phyloP scores from a whole-genome alignment of 2,113 vertebrate species.

The Plecotus auritus region DNA sequence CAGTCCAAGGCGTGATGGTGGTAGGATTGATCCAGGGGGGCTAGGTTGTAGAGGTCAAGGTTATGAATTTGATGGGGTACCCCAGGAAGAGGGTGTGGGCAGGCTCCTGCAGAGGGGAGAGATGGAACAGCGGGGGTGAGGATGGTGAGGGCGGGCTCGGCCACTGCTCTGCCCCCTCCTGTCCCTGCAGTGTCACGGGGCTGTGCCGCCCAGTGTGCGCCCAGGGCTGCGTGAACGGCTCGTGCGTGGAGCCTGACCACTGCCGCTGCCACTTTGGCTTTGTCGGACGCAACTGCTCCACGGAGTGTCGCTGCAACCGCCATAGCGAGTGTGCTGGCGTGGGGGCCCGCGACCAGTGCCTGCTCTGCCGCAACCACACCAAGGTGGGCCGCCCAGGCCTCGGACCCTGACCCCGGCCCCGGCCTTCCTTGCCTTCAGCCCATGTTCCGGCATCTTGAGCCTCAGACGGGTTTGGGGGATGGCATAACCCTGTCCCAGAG shows the following conservation, averaged over 20 bases:
- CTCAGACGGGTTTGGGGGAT: not conserved
- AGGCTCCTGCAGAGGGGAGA: not conserved
- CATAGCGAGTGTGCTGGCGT: slow-evolving; percentile 91
- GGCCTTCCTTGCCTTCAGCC: not conserved
- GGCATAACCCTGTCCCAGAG: not conserved
- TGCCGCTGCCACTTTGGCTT: slow-evolving; percentile 94
- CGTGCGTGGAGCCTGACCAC: slow-evolving; percentile 88
- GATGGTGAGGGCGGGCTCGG: not conserved
- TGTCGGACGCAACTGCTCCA: slow-evolving; percentile 91
- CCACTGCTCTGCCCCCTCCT: rapidly evolving
- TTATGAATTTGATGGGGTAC: not conserved
- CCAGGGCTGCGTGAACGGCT: slow-evolving; percentile 92
- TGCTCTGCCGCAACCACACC: slow-evolving; percentile 92
- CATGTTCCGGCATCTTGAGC: not conserved
- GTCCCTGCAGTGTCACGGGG: slow-evolving; percentile 80
- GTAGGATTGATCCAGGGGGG: not conserved
- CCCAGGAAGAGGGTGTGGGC: not conserved
- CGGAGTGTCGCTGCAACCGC: slow-evolving; percentile 92
- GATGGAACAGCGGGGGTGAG: too few relatives aligned
- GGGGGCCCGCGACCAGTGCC: slow-evolving; percentile 85
- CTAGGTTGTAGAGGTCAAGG: rapidly evolving
- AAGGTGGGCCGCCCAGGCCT: slow-evolving; percentile 59
- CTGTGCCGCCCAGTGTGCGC: slow-evolving; percentile 91
- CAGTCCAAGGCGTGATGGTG: not conserved
- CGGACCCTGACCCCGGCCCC: rapidly evolving